Base-by-base conservation (phyloP, 30 jellyfish, hydroid and myxozoan genomes). In the Haliclystus octoradiatus region DNA sequence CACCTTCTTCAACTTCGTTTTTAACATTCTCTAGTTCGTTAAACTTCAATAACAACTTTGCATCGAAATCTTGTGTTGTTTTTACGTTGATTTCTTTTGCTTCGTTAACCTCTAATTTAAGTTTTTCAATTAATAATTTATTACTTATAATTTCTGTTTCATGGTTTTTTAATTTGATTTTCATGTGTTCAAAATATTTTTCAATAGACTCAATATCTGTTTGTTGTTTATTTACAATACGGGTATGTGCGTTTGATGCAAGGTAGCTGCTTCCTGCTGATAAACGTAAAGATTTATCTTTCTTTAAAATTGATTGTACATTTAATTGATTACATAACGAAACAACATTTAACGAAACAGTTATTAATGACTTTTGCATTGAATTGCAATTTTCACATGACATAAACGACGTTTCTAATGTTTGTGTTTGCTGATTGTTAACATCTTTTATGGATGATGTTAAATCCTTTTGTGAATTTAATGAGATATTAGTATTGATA, bases 321-420 rank as follows among this genome's bases (percentile, higher is more conserved):
- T 40, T 40, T 19, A 40, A 5, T 40, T 19, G 57, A 40, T 40
- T 19, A 19, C 57, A 40, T 40, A 40, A 40, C 9, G 9, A 5
- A 19, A 40, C 19, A 9, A 40, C 9, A 40, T 19, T 5, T 5
- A 19, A 5, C 57, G 57, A 40, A 5, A 40, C 57, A 40, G 9
- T 40, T 40, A 9, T 40, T 5, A 40, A 5, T 40, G 57, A 40
- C 19, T 79, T 84, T 72, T 88, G 97, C 88, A 70, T 74, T 12
- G 69, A 46, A 7, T 84, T 71, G 49, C 97, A 88, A 1, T 93
- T 80, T 33, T 74, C 85, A 61, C 97, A 88, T 14, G 94, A 75
- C 0, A 80, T 92, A 75, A 88, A 88, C 7, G 94, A 82, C 9
- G 97, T 88, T 28, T 88, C 97, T 33, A 65, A 70, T 15, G 97